Evolutionary conservation across 2,113 vertebrate species (phyloP).

Genomic region (Forbesichthys papilliferus): DNA sequence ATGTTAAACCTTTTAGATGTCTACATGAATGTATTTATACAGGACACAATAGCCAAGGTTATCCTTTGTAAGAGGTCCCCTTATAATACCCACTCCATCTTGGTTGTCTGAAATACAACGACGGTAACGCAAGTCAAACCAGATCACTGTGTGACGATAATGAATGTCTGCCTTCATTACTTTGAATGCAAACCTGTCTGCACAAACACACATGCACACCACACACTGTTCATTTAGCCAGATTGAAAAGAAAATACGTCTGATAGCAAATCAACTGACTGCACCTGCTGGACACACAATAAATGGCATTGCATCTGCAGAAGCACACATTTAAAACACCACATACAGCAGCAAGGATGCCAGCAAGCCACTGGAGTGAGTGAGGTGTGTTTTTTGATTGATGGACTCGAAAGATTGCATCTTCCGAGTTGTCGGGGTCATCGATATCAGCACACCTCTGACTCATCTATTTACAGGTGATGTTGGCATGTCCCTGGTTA

Average conservation of each 20-base stretch:
- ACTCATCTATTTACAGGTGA: conserved; percentile 45
- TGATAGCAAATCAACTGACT: conserved; percentile 57
- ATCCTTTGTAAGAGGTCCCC: neutral
- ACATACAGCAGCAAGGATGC: conserved; percentile 9
- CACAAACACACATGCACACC: neutral
- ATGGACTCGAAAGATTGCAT: conserved; percentile 45
- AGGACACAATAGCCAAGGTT: conserved; percentile 5
- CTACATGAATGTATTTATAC: conserved; percentile 4
- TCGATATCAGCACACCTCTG: conserved; percentile 7
- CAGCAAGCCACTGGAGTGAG: neutral
- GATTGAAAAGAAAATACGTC: conserved; percentile 18
- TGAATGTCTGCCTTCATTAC: neutral
- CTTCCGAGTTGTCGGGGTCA: conserved; percentile 36
- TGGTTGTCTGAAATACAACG: neutral
- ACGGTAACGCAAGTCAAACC: neutral
- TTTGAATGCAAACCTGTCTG: neutral
- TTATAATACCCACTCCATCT: conserved; percentile 6
- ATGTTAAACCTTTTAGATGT: conserved; percentile 9
- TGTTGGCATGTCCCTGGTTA: neutral
- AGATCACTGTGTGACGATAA: neutral
- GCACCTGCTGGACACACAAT: conserved; percentile 43
- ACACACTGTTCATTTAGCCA: conserved; percentile 45
- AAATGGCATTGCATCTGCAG: conserved; percentile 47
- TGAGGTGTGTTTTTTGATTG: conserved; percentile 34
- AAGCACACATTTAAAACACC: conserved; percentile 52